Evolutionary conservation across 92 coral and sea anemone species (phyloP).

Genomic region (Pocillopora meandrina): DNA sequence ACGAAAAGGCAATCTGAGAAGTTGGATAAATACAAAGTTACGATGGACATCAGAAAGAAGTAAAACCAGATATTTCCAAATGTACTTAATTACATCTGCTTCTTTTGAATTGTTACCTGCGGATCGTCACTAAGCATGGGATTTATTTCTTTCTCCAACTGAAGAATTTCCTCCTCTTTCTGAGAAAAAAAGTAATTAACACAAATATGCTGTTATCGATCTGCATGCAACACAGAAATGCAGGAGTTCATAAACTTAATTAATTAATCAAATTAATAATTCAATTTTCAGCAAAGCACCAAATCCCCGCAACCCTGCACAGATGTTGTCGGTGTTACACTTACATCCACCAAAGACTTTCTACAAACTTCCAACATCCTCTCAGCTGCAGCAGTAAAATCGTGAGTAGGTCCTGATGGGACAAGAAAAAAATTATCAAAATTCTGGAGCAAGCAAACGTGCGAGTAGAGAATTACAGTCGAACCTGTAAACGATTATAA

Average conservation of each 20-base stretch:
- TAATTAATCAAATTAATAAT: too few relatives aligned
- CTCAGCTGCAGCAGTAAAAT: slow-evolving; percentile 89
- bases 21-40: neutral
- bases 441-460: neutral
- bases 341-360: slow-evolving; percentile 83
- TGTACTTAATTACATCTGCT: too few relatives aligned
- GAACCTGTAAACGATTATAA: neutral
- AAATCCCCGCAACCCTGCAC: too few relatives aligned
- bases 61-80: too few relatives aligned
- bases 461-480: neutral
- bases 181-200: slow-evolving; percentile 18
- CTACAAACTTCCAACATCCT: slow-evolving; percentile 84
- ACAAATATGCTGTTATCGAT: too few relatives aligned
- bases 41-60: neutral
- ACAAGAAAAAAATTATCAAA: neutral
- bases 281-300: too few relatives aligned
- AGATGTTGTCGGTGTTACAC: neutral
- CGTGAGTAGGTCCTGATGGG: slow-evolving; percentile 68
- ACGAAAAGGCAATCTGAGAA: slow-evolving; percentile 85
- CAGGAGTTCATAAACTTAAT: too few relatives aligned
- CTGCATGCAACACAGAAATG: too few relatives aligned
- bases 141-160: slow-evolving; percentile 95
- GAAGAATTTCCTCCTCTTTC: slow-evolving; percentile 95
- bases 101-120: slow-evolving; percentile 63
- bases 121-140: slow-evolving; percentile 99